A percentile compares a stretch with the other conserved stretches of the same genome.
These are phyloP conservation scores for Clytia hemisphaerica DNA, from an alignment of 30 jellyfish, hydroid and myxozoan genomes.

Conservation along the genomic window DNA sequence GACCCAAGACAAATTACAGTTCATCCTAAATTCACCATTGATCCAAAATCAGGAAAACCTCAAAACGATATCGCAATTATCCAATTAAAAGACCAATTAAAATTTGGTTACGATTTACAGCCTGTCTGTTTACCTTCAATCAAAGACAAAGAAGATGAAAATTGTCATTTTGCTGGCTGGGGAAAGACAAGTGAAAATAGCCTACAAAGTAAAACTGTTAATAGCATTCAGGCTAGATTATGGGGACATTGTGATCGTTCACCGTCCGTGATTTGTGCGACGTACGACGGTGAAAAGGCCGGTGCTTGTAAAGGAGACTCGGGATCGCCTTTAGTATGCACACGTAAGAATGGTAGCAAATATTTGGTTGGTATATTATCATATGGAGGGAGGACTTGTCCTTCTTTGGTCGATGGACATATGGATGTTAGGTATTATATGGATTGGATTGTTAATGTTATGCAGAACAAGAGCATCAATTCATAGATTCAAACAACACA, in stretches of 20 bases:
- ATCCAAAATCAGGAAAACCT: background rate
- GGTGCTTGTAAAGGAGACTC: constrained; percentile 40
- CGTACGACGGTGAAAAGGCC: background rate
- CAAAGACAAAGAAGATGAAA: background rate
- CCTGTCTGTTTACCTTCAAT: constrained; percentile 22
- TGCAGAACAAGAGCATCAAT: no score
- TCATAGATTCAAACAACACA: no score
- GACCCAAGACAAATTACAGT: background rate
- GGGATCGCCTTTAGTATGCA: constrained; percentile 27
- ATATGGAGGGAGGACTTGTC: constrained; percentile 22
- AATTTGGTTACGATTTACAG: background rate
- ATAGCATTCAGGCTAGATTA: background rate
- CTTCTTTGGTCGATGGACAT: constrained; percentile 15
- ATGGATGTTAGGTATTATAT: constrained; percentile 3
- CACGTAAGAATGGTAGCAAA: background rate
- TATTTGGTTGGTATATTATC: constrained; percentile 18
- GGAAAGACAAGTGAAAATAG: constrained; percentile 5
- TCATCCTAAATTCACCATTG: constrained; percentile 35
- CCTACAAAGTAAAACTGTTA: background rate
- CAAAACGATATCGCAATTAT: constrained; percentile 26
- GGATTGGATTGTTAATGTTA: constrained; percentile 18
- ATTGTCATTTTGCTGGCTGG: constrained; percentile 30
- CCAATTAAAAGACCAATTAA: background rate
- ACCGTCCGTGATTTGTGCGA: constrained; percentile 16
- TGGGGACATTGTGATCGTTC: constrained; percentile 27